These are phyloP conservation scores for Parazoanthus swiftii DNA, from an alignment of 92 coral and sea anemone species.

Conservation along the genomic window DNA sequence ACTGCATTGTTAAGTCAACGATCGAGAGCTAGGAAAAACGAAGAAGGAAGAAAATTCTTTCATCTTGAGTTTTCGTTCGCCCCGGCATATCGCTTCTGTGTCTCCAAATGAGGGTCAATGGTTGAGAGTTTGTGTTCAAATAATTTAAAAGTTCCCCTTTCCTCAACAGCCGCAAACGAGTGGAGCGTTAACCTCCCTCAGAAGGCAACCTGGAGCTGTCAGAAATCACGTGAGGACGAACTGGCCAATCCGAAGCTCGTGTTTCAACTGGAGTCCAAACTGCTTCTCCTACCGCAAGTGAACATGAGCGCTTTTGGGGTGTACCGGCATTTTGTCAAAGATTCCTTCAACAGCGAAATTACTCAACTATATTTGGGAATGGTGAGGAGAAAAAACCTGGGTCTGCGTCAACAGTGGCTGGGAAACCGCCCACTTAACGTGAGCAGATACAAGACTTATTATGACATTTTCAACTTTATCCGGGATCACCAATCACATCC, in stretches of 20 bases:
- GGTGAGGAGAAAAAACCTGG: neutral
- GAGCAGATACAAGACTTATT: neutral
- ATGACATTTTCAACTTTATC: slow-evolving; percentile 9
- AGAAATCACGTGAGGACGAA: slow-evolving; percentile 11
- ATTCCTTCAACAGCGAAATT: neutral
- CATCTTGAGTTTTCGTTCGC: too few species aligned
- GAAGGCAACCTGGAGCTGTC: slow-evolving; percentile 24
- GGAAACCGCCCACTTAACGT: slow-evolving; percentile 1
- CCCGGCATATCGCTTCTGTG: too few species aligned
- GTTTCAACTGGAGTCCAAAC: neutral
- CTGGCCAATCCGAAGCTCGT: slow-evolving; percentile 1
- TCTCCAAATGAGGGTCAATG: too few species aligned
- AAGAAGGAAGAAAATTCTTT: too few species aligned
- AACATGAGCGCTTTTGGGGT: neutral
- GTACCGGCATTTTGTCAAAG: neutral
- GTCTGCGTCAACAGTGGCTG: neutral
- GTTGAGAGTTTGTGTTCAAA: too few species aligned
- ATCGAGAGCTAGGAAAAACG: too few species aligned
- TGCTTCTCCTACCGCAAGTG: neutral
- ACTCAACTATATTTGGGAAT: neutral
- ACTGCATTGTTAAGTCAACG: too few species aligned
- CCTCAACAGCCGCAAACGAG: neutral
- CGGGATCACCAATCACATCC: slow-evolving; percentile 1
- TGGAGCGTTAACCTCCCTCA: slow-evolving; percentile 1
- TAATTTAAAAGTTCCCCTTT: too few species aligned